phyloP scores from a whole-genome alignment of 2,888 invertebrate species.

The Caenorhabditis zanzibari region DNA sequence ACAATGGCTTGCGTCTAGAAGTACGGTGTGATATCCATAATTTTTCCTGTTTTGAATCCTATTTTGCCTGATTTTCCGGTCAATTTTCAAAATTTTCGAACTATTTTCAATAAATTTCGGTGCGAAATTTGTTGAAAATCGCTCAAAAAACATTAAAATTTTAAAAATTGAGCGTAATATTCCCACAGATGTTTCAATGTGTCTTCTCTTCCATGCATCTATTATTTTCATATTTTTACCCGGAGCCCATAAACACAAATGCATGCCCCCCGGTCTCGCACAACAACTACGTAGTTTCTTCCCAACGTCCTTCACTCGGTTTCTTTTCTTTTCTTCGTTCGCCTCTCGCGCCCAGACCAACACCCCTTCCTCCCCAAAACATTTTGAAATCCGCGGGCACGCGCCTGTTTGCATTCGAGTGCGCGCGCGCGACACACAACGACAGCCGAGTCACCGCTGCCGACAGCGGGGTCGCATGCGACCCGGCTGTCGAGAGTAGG shows the following conservation, averaged over 20 bases:
- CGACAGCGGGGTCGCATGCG: slow-evolving; percentile 57
- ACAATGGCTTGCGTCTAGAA: too few species aligned
- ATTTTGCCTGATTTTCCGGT: neutral
- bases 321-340: slow-evolving; percentile 7
- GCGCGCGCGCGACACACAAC: slow-evolving; percentile 44
- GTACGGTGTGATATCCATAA: too few species aligned
- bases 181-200: slow-evolving; percentile 41
- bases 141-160: neutral
- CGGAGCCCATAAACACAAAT: slow-evolving; percentile 50
- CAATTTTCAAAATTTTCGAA: neutral
- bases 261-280: slow-evolving; percentile 6
- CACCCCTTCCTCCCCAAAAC: slow-evolving; percentile 57
- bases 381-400: slow-evolving; percentile 67
- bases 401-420: slow-evolving; percentile 60
- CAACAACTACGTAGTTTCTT: slow-evolving; percentile 37
- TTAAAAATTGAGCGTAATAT: neutral
- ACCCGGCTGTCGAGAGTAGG: slow-evolving; percentile 46
- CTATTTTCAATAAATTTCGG: too few species aligned
- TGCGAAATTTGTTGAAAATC: neutral
- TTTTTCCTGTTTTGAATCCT: too few species aligned
- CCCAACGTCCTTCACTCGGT: slow-evolving; percentile 35
- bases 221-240: slow-evolving; percentile 39
- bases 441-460: slow-evolving; percentile 48
- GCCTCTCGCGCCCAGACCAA: slow-evolving; percentile 3
- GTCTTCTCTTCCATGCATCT: slow-evolving; percentile 36